phyloP scores from a whole-genome alignment of 2,888 invertebrate genomes.

The Synergus japonicus region DNA sequence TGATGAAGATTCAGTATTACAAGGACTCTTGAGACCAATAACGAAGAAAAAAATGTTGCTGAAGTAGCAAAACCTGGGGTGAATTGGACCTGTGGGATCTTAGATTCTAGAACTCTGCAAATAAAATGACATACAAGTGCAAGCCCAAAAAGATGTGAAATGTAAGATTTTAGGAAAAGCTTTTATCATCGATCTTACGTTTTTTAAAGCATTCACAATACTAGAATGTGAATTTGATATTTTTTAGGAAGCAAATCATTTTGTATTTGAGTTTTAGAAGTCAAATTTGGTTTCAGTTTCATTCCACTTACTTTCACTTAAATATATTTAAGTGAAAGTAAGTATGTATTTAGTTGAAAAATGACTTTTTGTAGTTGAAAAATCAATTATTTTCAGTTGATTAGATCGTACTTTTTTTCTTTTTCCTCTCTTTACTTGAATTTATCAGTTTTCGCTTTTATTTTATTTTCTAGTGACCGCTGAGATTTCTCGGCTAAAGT shows the following conservation, averaged over 20 bases:
- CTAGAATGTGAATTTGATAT: too few relatives aligned
- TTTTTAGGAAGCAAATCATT: too few relatives aligned
- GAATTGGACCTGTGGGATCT: background rate
- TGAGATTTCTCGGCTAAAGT: background rate
- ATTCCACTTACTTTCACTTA: too few relatives aligned
- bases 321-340: too few relatives aligned
- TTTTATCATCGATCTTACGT: background rate
- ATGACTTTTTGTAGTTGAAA: background rate
- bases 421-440: background rate
- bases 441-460: too few relatives aligned
- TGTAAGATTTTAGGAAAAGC: background rate
- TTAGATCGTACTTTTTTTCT: background rate
- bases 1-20: constrained; percentile 1
- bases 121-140: background rate
- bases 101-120: background rate
- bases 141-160: background rate
- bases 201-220: too few relatives aligned
- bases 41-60: background rate
- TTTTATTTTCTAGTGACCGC: too few relatives aligned
- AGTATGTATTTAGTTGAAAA: too few relatives aligned
- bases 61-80: background rate
- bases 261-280: too few relatives aligned
- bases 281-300: too few relatives aligned
- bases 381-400: background rate
- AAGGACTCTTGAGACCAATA: constrained; percentile 9